These are phyloP conservation scores for Blera fallax DNA, from an alignment of 2,888 invertebrate species.

Conservation along the genomic window DNA sequence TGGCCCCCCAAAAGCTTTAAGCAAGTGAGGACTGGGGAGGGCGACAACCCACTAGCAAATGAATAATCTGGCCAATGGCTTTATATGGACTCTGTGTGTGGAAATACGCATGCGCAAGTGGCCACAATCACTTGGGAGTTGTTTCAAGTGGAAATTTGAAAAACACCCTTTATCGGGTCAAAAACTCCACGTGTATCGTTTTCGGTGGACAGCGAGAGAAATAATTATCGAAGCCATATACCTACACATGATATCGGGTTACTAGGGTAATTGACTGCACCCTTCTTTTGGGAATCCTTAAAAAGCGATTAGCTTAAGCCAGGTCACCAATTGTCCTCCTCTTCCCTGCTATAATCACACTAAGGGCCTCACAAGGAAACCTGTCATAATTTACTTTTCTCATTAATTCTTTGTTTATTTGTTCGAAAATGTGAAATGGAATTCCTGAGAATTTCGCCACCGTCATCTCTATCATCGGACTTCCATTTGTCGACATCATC, in stretches of 20 bases:
- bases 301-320: conserved; percentile 3
- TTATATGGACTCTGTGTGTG: conserved; percentile 7
- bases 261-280: conserved; percentile 37
- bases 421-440: conserved; percentile 25
- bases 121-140: conserved; percentile 8
- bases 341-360: not conserved
- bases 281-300: conserved; percentile 20
- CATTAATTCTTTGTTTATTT: conserved; percentile 11
- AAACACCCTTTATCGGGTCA: not conserved
- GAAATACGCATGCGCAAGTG: conserved; percentile 19
- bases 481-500: conserved; percentile 17
- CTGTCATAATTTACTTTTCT: conserved; percentile 2
- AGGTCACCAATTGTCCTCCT: not conserved
- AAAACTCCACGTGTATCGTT: conserved; percentile 50
- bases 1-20: conserved; percentile 22
- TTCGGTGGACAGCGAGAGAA: conserved; percentile 8
- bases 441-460: conserved; percentile 27
- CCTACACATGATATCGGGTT: too few species aligned
- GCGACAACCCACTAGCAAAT: not conserved
- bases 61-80: conserved; percentile 49
- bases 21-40: not conserved
- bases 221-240: conserved; percentile 52
- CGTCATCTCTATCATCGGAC: conserved; percentile 9
- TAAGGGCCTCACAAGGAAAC: not conserved
- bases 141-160: conserved; percentile 20